Base-by-base conservation (phyloP, 2,113 vertebrate species). In the Strix uralensis region DNA sequence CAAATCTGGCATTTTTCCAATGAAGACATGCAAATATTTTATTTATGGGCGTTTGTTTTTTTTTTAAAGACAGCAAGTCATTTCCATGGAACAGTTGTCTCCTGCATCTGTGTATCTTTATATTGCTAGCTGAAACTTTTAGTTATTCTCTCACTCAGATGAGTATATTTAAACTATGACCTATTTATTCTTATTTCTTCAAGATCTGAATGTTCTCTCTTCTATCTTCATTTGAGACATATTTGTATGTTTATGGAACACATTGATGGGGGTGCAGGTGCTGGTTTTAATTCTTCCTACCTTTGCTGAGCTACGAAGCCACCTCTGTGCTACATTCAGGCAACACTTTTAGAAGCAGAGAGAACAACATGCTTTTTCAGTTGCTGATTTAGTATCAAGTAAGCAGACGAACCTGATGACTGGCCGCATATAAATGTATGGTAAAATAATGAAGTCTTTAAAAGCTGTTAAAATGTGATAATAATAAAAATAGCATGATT, bases 371-470 rank as follows among this genome's bases (percentile, higher is more conserved):
- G 38, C 8, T 79, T 86, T 95, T 93, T 51, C 58, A 67, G 25
- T 25, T 67, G 26, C 84, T 96, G 75, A 86, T 88, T 95, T 92
- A 75, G 23, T 81, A 88, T 17, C 17, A 67, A 62, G 26, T 27
- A 93, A 87, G 46, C 30, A 80, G 49, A 38, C 89, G 73, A 95
- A 77, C 4, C 32, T 86, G 20, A 66, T 75, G 44, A 86, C 54
- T 87, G 44, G 6, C 42, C 91, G 59, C 25, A 36, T 78, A 65
- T 51, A 89, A n/a, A 70, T 46, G 15, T 32, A 55, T n/a, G 29
- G 61, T 58, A 79, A 94, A 91, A 81, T 81, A 92, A 73, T 67
- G 52, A 91, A 78, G 40, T 11, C 9, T 95, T 95, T 83, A 87
- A 58, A 82, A 81, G 11, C 23, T 52, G 15, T 72, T 92, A 81